Conservation (phyloP, 2,113 vertebrate genomes). For the Elanus axillaris region DNA sequence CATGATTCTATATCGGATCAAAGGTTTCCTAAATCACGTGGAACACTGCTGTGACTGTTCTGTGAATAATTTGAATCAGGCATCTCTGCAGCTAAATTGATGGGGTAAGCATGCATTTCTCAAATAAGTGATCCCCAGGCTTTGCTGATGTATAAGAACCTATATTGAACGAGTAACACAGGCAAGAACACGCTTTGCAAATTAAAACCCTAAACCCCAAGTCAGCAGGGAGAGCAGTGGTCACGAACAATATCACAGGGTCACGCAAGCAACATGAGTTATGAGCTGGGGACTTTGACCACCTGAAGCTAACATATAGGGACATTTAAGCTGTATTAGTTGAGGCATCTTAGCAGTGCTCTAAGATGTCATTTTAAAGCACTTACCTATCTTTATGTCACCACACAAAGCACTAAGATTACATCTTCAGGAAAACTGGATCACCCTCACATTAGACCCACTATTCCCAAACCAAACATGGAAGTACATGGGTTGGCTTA, state of each 20-base stretch:
- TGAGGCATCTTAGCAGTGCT: neutral
- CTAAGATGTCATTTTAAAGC: neutral
- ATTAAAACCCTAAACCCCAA: neutral
- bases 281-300: neutral
- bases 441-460: neutral
- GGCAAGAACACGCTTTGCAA: neutral
- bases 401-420: neutral
- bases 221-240: neutral
- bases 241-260: neutral
- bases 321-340: neutral
- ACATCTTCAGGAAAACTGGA: neutral
- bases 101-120: neutral
- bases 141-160: neutral
- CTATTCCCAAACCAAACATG: neutral
- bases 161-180: neutral
- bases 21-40: neutral
- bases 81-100: neutral
- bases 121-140: neutral
- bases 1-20: neutral
- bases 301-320: neutral
- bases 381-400: neutral
- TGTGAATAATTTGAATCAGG: rapidly evolving
- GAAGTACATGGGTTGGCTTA: neutral
- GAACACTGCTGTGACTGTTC: neutral
- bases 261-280: neutral